Base-by-base conservation (phyloP, 2,888 invertebrate genomes). In the Myopa testacea region DNA sequence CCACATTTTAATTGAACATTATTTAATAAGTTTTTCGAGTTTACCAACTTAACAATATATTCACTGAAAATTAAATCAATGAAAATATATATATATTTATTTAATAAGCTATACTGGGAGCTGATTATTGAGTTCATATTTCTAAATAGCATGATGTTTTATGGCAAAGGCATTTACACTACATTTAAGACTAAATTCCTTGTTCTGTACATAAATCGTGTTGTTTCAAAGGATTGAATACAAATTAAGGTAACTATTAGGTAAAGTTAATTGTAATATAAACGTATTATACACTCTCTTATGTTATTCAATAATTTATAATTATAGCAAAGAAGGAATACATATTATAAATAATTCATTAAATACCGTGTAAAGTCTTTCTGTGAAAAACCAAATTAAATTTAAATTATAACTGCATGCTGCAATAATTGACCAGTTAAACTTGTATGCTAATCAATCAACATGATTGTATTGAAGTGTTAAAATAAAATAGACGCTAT, bases 151-250 rank as follows among this genome's bases (percentile, higher is more conserved):
- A 26, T 26, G 34, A 38, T 3, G 63, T 75, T 75, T 62, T 75
- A 75, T 75, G 75, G 75, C 75, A 75, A 75, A 55, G 58, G 68
- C 75, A 60, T 68, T 69, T 75, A 75, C 37, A 69, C 75, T 69
- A 75, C 26, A 58, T 75, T 75, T 38, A 75, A 69, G 38, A 75
- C 75, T 75, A 75, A 63, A 65, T 67, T 65, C 63, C 67, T 67
- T 75, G 37, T 65, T 45, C 8, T 60, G 55, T 60, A 40, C 6
- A 63, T 62, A 38, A 58, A 60, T 60, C 40, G 19, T 19, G 4
- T 34, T 72, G 19, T 14, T 34, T 38, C 16, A 38, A 34, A 37
- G 19, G 38, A 68, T 45, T 73, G 45, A 73, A 73, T 55, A 73
- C 19, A 62, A 40, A 63, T 63, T 38, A 65, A 65, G 55, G 38